phyloP scores from a whole-genome alignment of 2,797 vertebrate genomes.

The Cheirogaleus major region DNA sequence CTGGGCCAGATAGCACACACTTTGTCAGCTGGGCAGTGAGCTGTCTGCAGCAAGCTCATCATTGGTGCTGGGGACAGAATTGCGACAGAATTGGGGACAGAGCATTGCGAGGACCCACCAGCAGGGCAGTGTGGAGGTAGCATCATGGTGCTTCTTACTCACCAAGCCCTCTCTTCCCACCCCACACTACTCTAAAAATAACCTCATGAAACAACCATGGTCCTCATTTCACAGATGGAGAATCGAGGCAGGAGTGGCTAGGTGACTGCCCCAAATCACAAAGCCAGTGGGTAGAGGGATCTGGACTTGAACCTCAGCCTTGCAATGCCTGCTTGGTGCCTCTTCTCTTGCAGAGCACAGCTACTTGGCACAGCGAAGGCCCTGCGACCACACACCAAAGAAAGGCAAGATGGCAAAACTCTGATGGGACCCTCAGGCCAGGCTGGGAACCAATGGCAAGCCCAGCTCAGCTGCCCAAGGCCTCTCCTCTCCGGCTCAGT shows the following conservation, averaged over 20 bases:
- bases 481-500: not conserved
- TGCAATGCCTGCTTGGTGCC: not conserved
- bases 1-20: not conserved
- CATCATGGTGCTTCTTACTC: not conserved
- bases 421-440: not conserved
- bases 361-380: not conserved
- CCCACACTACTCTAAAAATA: not conserved
- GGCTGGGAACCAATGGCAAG: not conserved
- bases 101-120: fast-evolving
- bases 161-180: not conserved
- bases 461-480: not conserved
- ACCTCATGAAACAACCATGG: not conserved
- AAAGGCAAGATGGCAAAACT: not conserved
- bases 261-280: not conserved
- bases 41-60: not conserved
- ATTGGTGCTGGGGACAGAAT: not conserved
- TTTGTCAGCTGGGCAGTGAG: not conserved
- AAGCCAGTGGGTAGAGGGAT: not conserved
- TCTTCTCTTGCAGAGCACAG: not conserved
- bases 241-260: not conserved
- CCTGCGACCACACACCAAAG: not conserved
- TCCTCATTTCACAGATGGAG: not conserved
- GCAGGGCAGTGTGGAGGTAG: fast-evolving
- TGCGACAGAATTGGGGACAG: too few species aligned
- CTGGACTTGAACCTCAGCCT: not conserved